Evolutionary conservation across 2,797 vertebrate genomes (phyloP).

Genomic region (Microctenopoma lineatum): DNA sequence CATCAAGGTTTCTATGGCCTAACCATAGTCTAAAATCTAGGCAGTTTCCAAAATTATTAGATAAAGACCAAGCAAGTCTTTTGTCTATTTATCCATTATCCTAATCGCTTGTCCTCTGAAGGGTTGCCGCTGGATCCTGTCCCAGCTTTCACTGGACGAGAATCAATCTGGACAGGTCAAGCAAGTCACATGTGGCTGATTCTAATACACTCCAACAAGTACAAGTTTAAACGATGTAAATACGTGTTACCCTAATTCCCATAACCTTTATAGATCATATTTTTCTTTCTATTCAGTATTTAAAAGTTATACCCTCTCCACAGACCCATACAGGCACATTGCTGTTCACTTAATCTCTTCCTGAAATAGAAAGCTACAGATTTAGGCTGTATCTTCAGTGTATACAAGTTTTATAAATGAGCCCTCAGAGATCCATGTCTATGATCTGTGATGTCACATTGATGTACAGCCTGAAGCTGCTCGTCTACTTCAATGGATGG

Average conservation of each 20-base stretch:
- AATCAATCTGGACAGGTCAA: not conserved
- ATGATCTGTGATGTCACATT: conserved; percentile 78
- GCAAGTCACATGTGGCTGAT: conserved; percentile 18
- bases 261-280: conserved; percentile 25
- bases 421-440: conserved; percentile 71
- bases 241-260: conserved; percentile 28
- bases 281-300: conserved; percentile 45
- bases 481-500: conserved; percentile 75
- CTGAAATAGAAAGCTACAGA: conserved; percentile 54
- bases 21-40: conserved; percentile 2
- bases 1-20: conserved; percentile 13
- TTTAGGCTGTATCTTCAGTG: conserved; percentile 68
- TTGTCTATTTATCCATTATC: no score
- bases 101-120: no score
- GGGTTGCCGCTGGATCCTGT: no score
- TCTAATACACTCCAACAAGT: conserved; percentile 24
- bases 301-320: conserved; percentile 33
- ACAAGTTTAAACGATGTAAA: conserved; percentile 37
- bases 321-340: conserved; percentile 27
- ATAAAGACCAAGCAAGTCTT: not conserved
- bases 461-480: conserved; percentile 78
- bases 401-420: conserved; percentile 79
- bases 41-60: not conserved
- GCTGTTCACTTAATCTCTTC: conserved; percentile 51
- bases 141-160: no score